Base-by-base conservation (phyloP, 2,888 invertebrate genomes). In the Drosophila nigritarsus region DNA sequence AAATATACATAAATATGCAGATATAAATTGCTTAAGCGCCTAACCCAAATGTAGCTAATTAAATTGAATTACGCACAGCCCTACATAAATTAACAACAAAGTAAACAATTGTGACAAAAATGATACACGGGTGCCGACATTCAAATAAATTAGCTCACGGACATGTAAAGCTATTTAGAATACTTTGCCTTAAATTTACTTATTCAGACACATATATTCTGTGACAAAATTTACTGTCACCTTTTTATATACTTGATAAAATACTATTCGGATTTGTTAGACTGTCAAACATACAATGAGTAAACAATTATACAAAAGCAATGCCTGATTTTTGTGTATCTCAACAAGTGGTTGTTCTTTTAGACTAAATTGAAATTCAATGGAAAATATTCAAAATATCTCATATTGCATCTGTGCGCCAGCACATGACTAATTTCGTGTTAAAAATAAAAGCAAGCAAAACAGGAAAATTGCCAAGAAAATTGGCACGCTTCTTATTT, bases 401-500 rank as follows among this genome's bases (percentile, higher is more conserved):
- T 71, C 56, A 51, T 64, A 72, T 73, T 70, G 71, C 67, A 27
- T 63, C 65, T 63, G 36, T 67, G 29, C 29, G 50, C 38, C 56
- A 38, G 48, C 18, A 56, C 50, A 83, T 86, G 85, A 86, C 81
- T 86, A 88, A 89, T 86, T 86, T 78, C 49, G 50, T 34, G 55
- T 75, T 88, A 86, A 83, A 89, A 89, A 85, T 89, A 85, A 67
- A 48, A 49, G 15, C 67, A 42, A 64, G 40, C 61, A 72, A 76
- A 75, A 64, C 63, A 70, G 67, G 73, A 87, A 80, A 69, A 75
- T 72, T 83, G 89, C 79, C 79, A 76, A 89, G 82, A 89, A 87
- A 85, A 80, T 85, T 85, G 85, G 85, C 85, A 85, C 85, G 85
- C 85, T 89, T 85, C 83, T 89, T 54, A 72, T 70, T 73, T 73